Percentiles rank a stretch among this genome's conserved stretches.
These are phyloP conservation scores for Notoglanidium macrostoma DNA, from an alignment of 2,797 vertebrate genomes.

Conservation along the genomic window DNA sequence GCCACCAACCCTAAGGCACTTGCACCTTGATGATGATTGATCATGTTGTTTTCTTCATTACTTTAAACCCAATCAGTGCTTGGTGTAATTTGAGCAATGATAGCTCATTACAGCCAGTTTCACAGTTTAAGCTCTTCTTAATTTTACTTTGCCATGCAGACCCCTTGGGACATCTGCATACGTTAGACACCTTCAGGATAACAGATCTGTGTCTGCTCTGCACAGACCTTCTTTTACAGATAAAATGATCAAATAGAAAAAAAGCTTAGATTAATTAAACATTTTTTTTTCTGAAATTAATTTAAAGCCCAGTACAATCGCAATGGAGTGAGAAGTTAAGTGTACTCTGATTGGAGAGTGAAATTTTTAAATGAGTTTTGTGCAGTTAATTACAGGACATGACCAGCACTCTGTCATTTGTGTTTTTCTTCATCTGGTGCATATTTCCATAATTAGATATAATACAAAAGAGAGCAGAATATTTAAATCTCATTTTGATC, in stretches of 20 bases:
- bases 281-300: constrained; percentile 23
- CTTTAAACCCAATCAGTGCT: constrained; percentile 99
- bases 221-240: constrained; percentile 52
- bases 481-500: constrained; percentile 64
- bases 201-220: constrained; percentile 72
- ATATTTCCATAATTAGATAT: constrained; percentile 63
- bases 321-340: constrained; percentile 18
- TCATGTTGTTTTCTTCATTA: constrained; percentile 99
- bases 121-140: constrained; percentile 93
- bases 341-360: constrained; percentile 43
- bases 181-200: constrained; percentile 54
- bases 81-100: constrained; percentile 99
- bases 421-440: constrained; percentile 58
- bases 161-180: constrained; percentile 74
- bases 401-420: constrained; percentile 51
- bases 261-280: constrained; percentile 21
- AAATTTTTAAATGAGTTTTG: constrained; percentile 52
- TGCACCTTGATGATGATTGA: constrained; percentile 97
- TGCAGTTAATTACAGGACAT: constrained; percentile 52
- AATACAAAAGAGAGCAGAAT: constrained; percentile 58
- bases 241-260: constrained; percentile 41
- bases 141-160: constrained; percentile 79
- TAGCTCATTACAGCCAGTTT: constrained; percentile 98
- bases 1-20: constrained; percentile 82
- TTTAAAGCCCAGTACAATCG: constrained; percentile 33